Evolutionary conservation across 2,113 vertebrate species (phyloP).

Genomic region (Psittacara wagleri): DNA sequence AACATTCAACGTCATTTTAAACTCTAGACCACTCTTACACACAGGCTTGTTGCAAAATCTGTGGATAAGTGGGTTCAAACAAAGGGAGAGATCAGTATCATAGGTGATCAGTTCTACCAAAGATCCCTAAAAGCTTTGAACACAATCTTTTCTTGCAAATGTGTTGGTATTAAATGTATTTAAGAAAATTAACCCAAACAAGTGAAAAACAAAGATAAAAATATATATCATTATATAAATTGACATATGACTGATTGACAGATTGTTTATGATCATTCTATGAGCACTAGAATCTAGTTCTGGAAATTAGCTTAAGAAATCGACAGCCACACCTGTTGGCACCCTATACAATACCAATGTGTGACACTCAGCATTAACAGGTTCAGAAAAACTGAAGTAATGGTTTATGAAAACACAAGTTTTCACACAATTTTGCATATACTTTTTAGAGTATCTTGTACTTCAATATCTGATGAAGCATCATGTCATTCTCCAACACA

Average conservation of each 20-base stretch:
- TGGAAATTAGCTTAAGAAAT: neutral
- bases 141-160: neutral
- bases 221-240: neutral
- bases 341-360: fast-evolving
- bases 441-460: neutral
- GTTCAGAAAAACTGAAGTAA: neutral
- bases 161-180: neutral
- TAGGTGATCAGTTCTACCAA: neutral
- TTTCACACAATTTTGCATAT: neutral
- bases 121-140: neutral
- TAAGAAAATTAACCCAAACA: neutral
- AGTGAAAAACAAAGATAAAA: neutral
- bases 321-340: neutral
- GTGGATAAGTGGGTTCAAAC: neutral
- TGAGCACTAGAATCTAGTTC: neutral
- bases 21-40: neutral
- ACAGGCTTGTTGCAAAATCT: neutral
- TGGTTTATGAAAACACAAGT: neutral
- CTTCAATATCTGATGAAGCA: neutral
- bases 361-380: neutral
- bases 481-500: neutral
- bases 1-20: neutral
- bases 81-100: fast-evolving
- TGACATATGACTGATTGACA: neutral
- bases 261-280: neutral